Conservation (phyloP, 1,140 invertebrate genomes). For the Cydia pomonella region DNA sequence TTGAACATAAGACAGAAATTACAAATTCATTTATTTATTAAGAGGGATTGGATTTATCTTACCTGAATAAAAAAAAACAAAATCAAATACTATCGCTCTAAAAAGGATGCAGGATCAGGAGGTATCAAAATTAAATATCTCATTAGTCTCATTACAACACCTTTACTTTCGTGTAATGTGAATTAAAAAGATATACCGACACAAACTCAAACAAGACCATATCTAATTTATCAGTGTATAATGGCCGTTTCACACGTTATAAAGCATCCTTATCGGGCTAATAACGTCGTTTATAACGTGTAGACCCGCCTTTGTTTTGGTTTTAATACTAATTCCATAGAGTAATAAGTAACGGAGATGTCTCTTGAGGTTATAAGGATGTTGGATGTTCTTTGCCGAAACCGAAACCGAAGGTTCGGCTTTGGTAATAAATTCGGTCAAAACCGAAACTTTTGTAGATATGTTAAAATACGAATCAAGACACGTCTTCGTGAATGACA, state of each 20-base stretch:
- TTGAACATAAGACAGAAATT: too few relatives aligned
- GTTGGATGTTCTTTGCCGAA: too few relatives aligned
- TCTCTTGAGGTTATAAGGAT: neutral
- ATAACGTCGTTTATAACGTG: constrained; percentile 27
- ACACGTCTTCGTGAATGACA: too few relatives aligned
- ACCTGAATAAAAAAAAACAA: neutral
- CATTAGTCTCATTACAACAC: constrained; percentile 21
- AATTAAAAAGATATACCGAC: neutral
- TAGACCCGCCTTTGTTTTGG: constrained; percentile 18
- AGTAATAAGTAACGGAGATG: neutral
- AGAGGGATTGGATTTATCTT: neutral
- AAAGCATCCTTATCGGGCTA: constrained; percentile 22
- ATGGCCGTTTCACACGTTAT: constrained; percentile 25
- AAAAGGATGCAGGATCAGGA: neutral
- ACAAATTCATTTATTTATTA: too few relatives aligned
- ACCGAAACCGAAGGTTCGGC: too few relatives aligned
- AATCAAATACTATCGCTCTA: neutral
- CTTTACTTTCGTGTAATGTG: neutral
- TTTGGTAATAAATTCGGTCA: too few relatives aligned
- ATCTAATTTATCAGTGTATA: constrained; percentile 32
- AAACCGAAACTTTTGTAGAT: too few relatives aligned
- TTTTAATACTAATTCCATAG: neutral
- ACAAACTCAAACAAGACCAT: constrained; percentile 9
- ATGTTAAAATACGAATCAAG: too few relatives aligned
- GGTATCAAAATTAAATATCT: constrained; percentile 12